Evolutionary conservation across 2,888 invertebrate genomes (phyloP).

Genomic region (Apamea sordens): DNA sequence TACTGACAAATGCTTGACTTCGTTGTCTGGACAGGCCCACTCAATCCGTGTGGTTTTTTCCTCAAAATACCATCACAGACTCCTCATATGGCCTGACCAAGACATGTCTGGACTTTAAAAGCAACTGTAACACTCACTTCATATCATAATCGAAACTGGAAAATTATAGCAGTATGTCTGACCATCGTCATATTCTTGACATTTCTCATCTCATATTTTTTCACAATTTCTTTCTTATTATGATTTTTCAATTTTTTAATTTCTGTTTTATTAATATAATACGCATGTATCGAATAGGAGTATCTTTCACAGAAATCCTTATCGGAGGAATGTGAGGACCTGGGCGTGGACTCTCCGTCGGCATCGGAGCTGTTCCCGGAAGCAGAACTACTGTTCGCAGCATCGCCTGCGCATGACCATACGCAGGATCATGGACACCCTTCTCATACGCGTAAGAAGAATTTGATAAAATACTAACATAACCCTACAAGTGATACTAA

Average conservation of each 20-base stretch:
- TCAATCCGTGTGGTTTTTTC: no score
- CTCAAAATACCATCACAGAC: not conserved
- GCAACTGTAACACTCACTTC: not conserved
- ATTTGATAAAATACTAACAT: not conserved
- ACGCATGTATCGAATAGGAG: slow-evolving; percentile 57
- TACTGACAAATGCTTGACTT: not conserved
- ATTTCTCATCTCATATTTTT: slow-evolving; percentile 1
- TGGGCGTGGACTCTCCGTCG: slow-evolving; percentile 95
- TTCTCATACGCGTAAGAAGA: slow-evolving; percentile 80
- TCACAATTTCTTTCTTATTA: slow-evolving; percentile 32
- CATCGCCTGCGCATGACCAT: slow-evolving; percentile 93
- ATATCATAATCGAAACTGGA: not conserved
- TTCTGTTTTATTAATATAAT: slow-evolving; percentile 56
- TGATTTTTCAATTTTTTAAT: slow-evolving; percentile 36
- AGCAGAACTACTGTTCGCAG: slow-evolving; percentile 93
- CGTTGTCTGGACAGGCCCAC: not conserved
- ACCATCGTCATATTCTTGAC: not conserved
- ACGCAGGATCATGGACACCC: slow-evolving; percentile 78
- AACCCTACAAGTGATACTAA: not conserved
- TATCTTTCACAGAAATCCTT: slow-evolving; percentile 91
- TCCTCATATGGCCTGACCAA: not conserved
- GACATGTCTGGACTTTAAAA: not conserved
- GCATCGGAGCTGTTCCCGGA: slow-evolving; percentile 95
- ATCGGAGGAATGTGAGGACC: slow-evolving; percentile 94
- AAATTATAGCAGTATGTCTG: not conserved